Base-by-base conservation (phyloP, 92 coral and sea anemone species). In the Zoanthus sansibaricus region DNA sequence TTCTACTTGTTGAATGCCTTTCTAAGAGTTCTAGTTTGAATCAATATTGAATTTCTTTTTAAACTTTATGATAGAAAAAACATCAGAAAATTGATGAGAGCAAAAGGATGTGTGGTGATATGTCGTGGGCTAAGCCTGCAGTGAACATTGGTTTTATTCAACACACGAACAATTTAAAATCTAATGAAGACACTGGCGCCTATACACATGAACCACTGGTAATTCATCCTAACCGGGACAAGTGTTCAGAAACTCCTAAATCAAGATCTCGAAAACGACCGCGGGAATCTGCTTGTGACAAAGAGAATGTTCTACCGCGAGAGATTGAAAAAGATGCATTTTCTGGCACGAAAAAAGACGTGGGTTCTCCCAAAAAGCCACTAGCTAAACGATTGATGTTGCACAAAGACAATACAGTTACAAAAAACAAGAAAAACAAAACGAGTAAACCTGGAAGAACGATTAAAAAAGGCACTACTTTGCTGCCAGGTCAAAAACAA, bases 81-180 rank as follows among this genome's bases (percentile, higher is more conserved):
- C 82, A 30, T 67, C 90, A 86, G 71, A 87, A 73, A 68, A 59
- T 30, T 64, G 79, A 75, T 66, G 69, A 84, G 84, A 82, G 21
- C 31, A 89, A 86, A 47, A 93, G 87, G 83, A 73, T 93, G 47
- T 91, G 83, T 32, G 96, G 94, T 10, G 94, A 93, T 74, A 93
- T 93, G 94, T 66, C 88, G 49, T 93, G 94, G 96, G 96, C 96
- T 32, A 86, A 88, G 70, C 92, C 96, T 31, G 92, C 86, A 9
- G 76, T 87, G 76, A 72, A 86, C 42, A 82, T 87, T 82, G 47
- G 68, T 67, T 25, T 82, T 56, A 46, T 62, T 71, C 67, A 71
- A 37, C 45, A 16, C 31, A n/a, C 32, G 21, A 56, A 76, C 46
- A 9, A 16, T 51, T 44, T 54, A 6, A 9, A 12, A 1, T 12